phyloP scores from a whole-genome alignment of 2,888 invertebrate species.

The Lydus trimaculatus region DNA sequence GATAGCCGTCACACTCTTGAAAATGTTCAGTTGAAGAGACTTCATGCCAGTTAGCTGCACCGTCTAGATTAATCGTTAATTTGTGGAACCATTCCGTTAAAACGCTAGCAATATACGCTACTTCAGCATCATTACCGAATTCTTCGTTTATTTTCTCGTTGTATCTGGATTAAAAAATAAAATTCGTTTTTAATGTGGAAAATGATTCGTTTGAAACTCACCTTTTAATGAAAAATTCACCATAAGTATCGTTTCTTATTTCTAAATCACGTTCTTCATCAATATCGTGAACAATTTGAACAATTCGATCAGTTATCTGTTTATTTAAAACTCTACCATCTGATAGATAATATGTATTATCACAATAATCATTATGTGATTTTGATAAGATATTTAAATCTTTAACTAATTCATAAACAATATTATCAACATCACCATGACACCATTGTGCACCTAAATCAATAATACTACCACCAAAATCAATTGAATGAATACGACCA shows the following conservation, averaged over 20 bases:
- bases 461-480: conserved; percentile 44
- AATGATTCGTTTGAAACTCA: conserved; percentile 32
- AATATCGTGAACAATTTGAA: conserved; percentile 42
- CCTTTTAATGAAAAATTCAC: conserved; percentile 52
- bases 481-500: conserved; percentile 51
- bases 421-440: conserved; percentile 56
- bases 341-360: conserved; percentile 50
- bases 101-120: conserved; percentile 38
- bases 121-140: conserved; percentile 37
- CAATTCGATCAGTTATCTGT: conserved; percentile 45
- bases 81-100: conserved; percentile 54
- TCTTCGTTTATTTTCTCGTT: conserved; percentile 38
- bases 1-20: conserved; percentile 74
- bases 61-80: conserved; percentile 60
- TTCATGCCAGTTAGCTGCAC: conserved; percentile 70
- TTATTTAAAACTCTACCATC: conserved; percentile 47
- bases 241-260: conserved; percentile 44
- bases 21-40: conserved; percentile 72
- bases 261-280: conserved; percentile 46
- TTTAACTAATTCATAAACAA: conserved; percentile 54
- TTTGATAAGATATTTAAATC: conserved; percentile 47
- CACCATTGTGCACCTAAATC: conserved; percentile 59
- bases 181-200: background rate
- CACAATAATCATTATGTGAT: conserved; percentile 58
- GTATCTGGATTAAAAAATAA: conserved; percentile 40